Evolutionary conservation across 2,113 vertebrate species (phyloP), one percentile per base, ranked within the genome.

Genomic region (Collichthys lucidus): DNA sequence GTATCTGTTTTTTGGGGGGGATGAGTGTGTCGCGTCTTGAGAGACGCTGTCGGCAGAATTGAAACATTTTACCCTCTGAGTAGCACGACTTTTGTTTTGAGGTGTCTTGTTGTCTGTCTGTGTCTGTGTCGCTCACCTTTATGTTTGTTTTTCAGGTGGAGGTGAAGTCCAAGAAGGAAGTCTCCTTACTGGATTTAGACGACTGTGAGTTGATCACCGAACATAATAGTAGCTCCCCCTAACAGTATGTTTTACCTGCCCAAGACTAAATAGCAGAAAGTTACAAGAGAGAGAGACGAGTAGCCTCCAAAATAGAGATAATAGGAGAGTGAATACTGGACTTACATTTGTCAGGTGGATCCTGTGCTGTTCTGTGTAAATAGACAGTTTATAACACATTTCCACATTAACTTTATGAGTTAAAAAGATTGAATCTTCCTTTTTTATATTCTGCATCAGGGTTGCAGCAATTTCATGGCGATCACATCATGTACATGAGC

Each of bases 151-250:
- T 81, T 70, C 90, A 99, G 97, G 95, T 93, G 86, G 94, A 95
- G 89, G 94, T 92, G 83, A 89, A 92, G 92, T 76, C 87, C 84
- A 94, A 93, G 56, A 94, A 94, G 79, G 96, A 97, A 0, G 62
- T 96, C 5, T 97, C 96, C 52, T 94, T 99, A 62, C 90, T 99
- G 92, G 98, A 99, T 92, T 93, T 99, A 52, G 96, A 98, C 86
- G 96, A 99, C 86, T 97, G 98, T 99, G 94, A 98, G 98, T 98
- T 83, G 12, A 44, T 56, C 8, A 2, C 11, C 9, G n/a, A 55
- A 19, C n/a, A 11, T 9, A 19, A 2, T 3, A 26, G 14, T 24
- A 24, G 11, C 12, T 57, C 22, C 5, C n/a, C 40, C n/a, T n/a
- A n/a, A n/a, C n/a, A n/a, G n/a, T n/a, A n/a, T n/a, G n/a, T n/a